These are phyloP conservation scores for Alviniconcha strummeri DNA, from an alignment of 2,888 invertebrate genomes.

Conservation along the genomic window DNA sequence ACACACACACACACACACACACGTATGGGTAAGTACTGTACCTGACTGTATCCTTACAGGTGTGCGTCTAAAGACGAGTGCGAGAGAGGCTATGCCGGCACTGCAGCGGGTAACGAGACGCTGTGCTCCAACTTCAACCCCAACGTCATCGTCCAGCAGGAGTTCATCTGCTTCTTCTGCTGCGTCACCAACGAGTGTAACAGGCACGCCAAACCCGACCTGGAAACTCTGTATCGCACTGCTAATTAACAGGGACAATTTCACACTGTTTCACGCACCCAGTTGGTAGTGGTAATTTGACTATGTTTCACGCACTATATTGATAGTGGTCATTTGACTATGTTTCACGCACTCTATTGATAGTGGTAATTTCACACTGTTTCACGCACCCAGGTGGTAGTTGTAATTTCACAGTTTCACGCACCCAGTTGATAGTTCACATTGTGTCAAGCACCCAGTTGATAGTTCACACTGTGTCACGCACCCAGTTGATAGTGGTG, in stretches of 20 bases:
- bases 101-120: background rate
- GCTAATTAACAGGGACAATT: background rate
- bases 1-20: too few relatives aligned
- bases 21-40: too few relatives aligned
- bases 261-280: background rate
- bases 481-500: too few relatives aligned
- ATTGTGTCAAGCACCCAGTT: background rate
- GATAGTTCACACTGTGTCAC: background rate
- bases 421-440: too few relatives aligned
- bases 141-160: slow-evolving; percentile 11
- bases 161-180: slow-evolving; percentile 23
- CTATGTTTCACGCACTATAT: too few relatives aligned
- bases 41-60: background rate
- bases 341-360: background rate
- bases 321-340: too few relatives aligned
- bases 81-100: slow-evolving; percentile 11
- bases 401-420: too few relatives aligned
- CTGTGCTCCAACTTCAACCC: slow-evolving; percentile 12
- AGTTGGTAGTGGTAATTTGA: too few relatives aligned
- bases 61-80: slow-evolving; percentile 17
- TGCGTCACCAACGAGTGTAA: slow-evolving; percentile 15
- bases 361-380: background rate
- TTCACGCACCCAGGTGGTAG: too few relatives aligned
- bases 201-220: slow-evolving; percentile 8
- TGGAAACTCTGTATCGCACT: background rate